A percentile compares a stretch with the other conserved stretches of the same genome.
phyloP scores from a whole-genome alignment of 1,140 invertebrate species.

The Aphidius ervi region DNA sequence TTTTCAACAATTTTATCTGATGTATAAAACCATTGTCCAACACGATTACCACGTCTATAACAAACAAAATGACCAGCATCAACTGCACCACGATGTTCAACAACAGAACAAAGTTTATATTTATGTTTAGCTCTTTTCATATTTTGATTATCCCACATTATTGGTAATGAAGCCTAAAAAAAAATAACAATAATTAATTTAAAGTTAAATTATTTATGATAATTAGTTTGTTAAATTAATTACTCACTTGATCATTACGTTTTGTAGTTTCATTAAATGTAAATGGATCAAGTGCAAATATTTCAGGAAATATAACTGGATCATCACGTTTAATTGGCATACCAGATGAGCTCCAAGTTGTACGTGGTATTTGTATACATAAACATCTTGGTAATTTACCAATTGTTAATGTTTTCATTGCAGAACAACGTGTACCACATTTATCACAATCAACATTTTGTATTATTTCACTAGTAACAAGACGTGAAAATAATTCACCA shows the following conservation, averaged over 20 bases:
- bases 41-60: conserved; percentile 67
- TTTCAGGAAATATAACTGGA: conserved; percentile 80
- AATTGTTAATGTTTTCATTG: conserved; percentile 75
- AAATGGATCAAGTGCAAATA: conserved; percentile 75
- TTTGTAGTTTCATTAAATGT: conserved; percentile 59
- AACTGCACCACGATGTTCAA: conserved; percentile 84
- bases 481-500: conserved; percentile 70
- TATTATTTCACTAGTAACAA: conserved; percentile 79
- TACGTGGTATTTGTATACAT: conserved; percentile 83
- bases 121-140: conserved; percentile 42
- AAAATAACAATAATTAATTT: neutral
- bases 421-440: conserved; percentile 58
- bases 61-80: conserved; percentile 89
- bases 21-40: conserved; percentile 45
- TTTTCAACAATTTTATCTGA: conserved; percentile 48
- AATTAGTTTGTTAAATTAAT: neutral
- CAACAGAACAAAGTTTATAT: conserved; percentile 76
- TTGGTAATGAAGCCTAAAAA: conserved; percentile 10
- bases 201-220: conserved; percentile 4
- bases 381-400: conserved; percentile 81
- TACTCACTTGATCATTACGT: conserved; percentile 35
- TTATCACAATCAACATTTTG: conserved; percentile 77
- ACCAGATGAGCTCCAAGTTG: conserved; percentile 74
- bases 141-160: conserved; percentile 22
- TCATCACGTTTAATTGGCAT: conserved; percentile 77